Conservation (phyloP, 2,797 vertebrate genomes). For the Synanceia verrucosa region DNA sequence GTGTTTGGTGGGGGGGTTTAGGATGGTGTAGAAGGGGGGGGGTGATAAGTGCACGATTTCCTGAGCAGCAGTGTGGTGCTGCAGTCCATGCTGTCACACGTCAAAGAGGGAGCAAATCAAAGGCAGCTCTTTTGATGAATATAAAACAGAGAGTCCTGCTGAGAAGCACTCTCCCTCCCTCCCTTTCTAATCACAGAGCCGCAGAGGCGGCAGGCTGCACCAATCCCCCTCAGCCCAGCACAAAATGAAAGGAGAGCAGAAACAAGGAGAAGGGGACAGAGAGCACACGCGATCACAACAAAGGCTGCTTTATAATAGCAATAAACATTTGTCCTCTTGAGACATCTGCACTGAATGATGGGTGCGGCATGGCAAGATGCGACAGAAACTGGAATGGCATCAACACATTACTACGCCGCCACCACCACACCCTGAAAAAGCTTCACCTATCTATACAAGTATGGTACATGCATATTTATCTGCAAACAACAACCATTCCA, state of each 20-base stretch:
- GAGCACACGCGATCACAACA: constrained; percentile 82
- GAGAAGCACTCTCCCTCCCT: constrained; percentile 84
- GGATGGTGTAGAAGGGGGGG: constrained; percentile 36
- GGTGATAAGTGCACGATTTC: constrained; percentile 82
- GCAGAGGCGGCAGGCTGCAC: constrained; percentile 76
- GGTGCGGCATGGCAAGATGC: constrained; percentile 48
- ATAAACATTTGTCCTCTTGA: constrained; percentile 84
- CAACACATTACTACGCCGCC: constrained; percentile 69
- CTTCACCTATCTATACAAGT: constrained; percentile 45
- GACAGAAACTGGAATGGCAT: constrained; percentile 53
- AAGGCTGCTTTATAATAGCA: constrained; percentile 85
- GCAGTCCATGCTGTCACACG: constrained; percentile 83
- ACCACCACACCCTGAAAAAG: constrained; percentile 46
- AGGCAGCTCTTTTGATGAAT: constrained; percentile 90
- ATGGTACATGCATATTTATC: constrained; percentile 39
- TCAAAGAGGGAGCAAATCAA: constrained; percentile 88
- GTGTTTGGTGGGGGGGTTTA: constrained; percentile 19
- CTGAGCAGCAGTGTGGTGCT: constrained; percentile 77
- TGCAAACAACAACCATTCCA: constrained; percentile 43
- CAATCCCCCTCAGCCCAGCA: constrained; percentile 67
- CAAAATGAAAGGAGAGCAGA: constrained; percentile 82
- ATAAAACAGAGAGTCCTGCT: constrained; percentile 88
- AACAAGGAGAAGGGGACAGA: constrained; percentile 76
- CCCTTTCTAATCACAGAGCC: constrained; percentile 85
- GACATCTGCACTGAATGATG: constrained; percentile 74